Evolutionary conservation across 2,797 vertebrate genomes (phyloP).

Genomic region (Meda fulgida): DNA sequence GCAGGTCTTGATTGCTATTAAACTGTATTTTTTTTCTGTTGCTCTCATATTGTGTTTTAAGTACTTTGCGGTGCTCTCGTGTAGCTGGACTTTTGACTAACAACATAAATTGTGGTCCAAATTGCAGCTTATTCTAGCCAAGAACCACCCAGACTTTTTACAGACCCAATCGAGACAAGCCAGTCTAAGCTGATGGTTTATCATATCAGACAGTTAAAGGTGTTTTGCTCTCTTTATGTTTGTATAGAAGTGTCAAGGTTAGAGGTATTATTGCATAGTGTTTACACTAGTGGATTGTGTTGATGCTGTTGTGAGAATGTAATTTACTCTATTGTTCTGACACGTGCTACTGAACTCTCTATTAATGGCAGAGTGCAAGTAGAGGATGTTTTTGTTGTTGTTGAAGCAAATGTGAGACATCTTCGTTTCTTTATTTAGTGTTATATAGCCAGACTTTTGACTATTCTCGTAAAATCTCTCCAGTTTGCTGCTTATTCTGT

Average conservation of each 20-base stretch:
- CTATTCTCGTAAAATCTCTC: not conserved
- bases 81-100: not conserved
- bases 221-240: conserved; percentile 19
- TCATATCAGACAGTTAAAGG: conserved; percentile 5
- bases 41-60: not conserved
- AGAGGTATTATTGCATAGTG: conserved; percentile 32
- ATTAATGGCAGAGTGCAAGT: conserved; percentile 50
- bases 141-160: not conserved
- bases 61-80: not conserved
- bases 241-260: conserved; percentile 31
- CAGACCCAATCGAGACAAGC: not conserved
- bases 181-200: not conserved
- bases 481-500: not conserved
- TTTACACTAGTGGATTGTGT: conserved; percentile 53
- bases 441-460: not conserved
- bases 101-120: not conserved
- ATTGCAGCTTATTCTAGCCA: not conserved
- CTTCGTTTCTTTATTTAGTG: not conserved
- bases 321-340: conserved; percentile 74
- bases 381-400: conserved; percentile 58
- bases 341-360: conserved; percentile 63
- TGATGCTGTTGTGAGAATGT: conserved; percentile 60
- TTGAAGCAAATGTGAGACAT: conserved; percentile 12
- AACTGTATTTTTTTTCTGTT: not conserved
- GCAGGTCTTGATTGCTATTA: not conserved